Base-by-base conservation (phyloP, 2,113 vertebrate genomes). In the Stigmatopora nigra region DNA sequence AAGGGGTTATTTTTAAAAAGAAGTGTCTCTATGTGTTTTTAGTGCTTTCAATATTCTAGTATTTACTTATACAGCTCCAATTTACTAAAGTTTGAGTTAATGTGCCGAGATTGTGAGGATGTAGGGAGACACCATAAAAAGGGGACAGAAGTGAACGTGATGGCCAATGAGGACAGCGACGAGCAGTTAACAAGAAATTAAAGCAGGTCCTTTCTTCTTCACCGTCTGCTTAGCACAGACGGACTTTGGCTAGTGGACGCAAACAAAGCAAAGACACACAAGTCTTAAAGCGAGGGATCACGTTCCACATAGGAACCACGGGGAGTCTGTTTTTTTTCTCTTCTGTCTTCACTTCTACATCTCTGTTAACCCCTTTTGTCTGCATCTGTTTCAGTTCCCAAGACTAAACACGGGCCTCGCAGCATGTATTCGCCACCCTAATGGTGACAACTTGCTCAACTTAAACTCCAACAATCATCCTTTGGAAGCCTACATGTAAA, bases 351-450 rank as follows among this genome's bases (percentile, higher is more conserved):
- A 78, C 78, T 80, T 84, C 79, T 81, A 68, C 61, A 79, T 87
- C 84, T 82, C 77, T 76, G 82, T 82, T 70, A 79, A 72, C 77
- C 73, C 77, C 77, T 73, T 89, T 87, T 88, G 88, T 86, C 77
- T 83, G 78, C 87, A 86, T 88, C 84, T 87, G 86, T 78, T 78
- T 76, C 78, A 74, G 73, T 88, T 87, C 86, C 83, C 80, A 84
- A 87, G 84, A 87, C 81, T 77, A 86, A 87, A 88, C 79, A 84
- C 63, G 69, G 65, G 70, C 80, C 77, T 75, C 74, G 60, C 80
- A 74, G 75, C 75, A 57, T 67, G 69, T 71, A 55, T 35, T 20
- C 7, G 55, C 55, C 19, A 31, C 63, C 58, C 71, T 45, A 62
- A 44, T 45, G 64, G 72, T 80, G 70, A 85, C 86, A 76, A 81